Conservation (phyloP, 2,888 invertebrate genomes). For the Rutpela maculata region DNA sequence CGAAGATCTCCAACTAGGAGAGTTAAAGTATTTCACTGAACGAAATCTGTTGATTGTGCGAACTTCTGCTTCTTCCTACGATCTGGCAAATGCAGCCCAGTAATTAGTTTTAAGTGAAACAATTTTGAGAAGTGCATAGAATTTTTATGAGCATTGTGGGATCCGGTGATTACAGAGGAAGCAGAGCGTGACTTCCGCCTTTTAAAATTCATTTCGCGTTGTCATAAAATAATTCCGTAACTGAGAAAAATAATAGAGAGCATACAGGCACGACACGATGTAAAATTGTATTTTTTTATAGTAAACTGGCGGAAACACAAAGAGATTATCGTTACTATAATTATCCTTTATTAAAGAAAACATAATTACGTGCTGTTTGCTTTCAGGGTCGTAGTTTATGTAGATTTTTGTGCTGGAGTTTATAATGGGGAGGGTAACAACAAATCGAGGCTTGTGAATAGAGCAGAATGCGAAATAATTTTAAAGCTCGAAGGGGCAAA, state of each 20-base stretch:
- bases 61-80: no score
- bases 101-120: not conserved
- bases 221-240: conserved; percentile 17
- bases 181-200: conserved; percentile 56
- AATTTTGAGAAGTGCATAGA: conserved; percentile 9
- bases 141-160: conserved; percentile 30
- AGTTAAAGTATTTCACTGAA: no score
- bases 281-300: conserved; percentile 1
- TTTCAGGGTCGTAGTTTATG: not conserved
- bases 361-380: not conserved
- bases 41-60: no score
- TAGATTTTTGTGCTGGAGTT: not conserved
- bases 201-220: conserved; percentile 34
- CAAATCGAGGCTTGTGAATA: not conserved
- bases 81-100: not conserved
- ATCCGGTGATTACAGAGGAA: conserved; percentile 45
- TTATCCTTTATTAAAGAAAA: not conserved
- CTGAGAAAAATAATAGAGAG: conserved; percentile 8
- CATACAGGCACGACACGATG: not conserved
- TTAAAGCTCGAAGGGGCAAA: no score
- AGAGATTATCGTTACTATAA: not conserved
- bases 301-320: conserved; percentile 12
- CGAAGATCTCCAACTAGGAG: no score
- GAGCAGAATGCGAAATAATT: not conserved
- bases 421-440: not conserved